Base-by-base conservation (phyloP, 2,113 vertebrate genomes). In the Herpetotheres cachinnans region DNA sequence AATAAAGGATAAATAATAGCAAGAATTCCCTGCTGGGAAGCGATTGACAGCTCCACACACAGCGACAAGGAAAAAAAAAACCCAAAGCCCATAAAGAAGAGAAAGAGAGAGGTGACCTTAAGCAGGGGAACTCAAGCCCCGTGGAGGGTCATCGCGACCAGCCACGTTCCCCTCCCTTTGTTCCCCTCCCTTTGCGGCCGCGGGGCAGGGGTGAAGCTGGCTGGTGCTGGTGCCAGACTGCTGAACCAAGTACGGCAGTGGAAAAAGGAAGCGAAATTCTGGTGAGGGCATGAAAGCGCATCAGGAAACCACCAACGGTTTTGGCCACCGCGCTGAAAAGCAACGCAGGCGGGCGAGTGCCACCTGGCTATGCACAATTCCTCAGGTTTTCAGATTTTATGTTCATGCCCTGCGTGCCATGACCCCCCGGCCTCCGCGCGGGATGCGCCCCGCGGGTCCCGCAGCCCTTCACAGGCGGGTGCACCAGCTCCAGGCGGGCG, bases 291-390 rank as follows among this genome's bases (percentile, higher is more conserved):
- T 61, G 95, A 97, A 97, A 97, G 91, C 90, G 40, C 86, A 59
- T 69, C 97, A 98, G 98, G 98, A 98, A 98, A 98, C 98, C 98
- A 96, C 98, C 91, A 98, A 97, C 98, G 94, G 98, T 98, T 98
- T 88, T 89, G 95, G 55, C 18, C 46, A 67, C 49, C 73, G 22
- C 74, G 26, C 70, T 56, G 49, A 73, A 86, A 95, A 96, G 96
- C 44, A 65, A 22, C 1, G 50, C 44, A 50, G 63, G 79, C 65
- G 74, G 88, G 74, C 36, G 71, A 70, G 59, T 93, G 94, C 80
- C 91, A 91, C 95, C 88, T 87, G 87, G 22, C 78, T 77, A 49
- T 22, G 52, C 7, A 5, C 59, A 19, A 8, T 7, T 61, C 71
- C 83, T 55, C 81, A 8, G n/a, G 32, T 47, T 55, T 49, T 21